Evolutionary conservation across 2,797 vertebrate genomes (phyloP).

Genomic region (Florisuga fusca): DNA sequence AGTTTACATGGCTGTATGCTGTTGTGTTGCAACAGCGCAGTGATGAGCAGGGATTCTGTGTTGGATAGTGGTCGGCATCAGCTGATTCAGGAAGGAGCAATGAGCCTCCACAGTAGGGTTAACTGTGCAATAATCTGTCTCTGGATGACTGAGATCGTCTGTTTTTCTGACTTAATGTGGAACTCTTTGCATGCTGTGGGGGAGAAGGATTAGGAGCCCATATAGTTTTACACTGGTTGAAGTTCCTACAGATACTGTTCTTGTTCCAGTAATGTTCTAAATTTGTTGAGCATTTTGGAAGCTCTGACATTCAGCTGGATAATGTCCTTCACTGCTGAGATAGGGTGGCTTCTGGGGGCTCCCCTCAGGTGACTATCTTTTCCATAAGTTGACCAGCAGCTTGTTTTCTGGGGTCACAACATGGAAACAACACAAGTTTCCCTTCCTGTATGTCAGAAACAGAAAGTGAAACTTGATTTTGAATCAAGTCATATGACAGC

Average conservation of each 20-base stretch:
- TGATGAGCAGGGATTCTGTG: neutral
- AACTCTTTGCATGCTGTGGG: neutral
- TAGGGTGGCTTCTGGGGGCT: neutral
- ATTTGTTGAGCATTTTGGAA: conserved; percentile 43
- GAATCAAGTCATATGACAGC: neutral
- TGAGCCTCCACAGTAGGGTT: neutral
- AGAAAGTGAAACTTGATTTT: conserved; percentile 50
- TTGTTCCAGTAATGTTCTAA: conserved; percentile 53
- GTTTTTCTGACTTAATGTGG: conserved; percentile 5
- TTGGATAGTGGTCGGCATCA: neutral
- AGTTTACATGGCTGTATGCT: neutral
- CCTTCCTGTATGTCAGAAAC: conserved; percentile 11
- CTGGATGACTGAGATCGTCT: neutral
- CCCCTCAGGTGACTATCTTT: neutral
- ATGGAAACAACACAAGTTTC: neutral
- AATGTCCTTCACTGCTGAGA: neutral
- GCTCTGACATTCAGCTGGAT: conserved; percentile 1
- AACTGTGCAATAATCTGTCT: neutral
- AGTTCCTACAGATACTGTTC: conserved; percentile 27
- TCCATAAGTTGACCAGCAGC: conserved; percentile 16
- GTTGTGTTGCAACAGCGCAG: accelerated
- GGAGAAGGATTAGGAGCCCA: conserved; percentile 34
- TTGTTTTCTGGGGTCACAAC: neutral
- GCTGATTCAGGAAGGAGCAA: neutral
- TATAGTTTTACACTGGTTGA: conserved; percentile 44